Percentiles rank a stretch among this genome's conserved stretches.
Evolutionary conservation across 2,888 invertebrate genomes (phyloP).

Genomic region (Eupeodes latifasciatus): DNA sequence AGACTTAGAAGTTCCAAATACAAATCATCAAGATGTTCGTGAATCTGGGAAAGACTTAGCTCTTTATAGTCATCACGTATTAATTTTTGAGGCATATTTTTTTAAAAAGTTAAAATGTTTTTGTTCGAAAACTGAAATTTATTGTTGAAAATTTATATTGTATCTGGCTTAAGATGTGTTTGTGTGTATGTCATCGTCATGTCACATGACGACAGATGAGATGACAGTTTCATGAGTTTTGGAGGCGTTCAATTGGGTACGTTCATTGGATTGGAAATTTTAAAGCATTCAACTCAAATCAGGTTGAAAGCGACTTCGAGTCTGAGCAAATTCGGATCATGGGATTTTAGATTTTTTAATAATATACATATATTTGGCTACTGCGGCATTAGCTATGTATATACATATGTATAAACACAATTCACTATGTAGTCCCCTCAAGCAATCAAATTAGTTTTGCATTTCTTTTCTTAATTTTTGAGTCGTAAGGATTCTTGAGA

Average conservation of each 20-base stretch:
- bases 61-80: slow-evolving; percentile 40
- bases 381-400: no score
- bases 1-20: slow-evolving; percentile 89
- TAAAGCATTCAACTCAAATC: no score
- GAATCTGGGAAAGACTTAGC: slow-evolving; percentile 74
- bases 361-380: no score
- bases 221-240: neutral
- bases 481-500: no score
- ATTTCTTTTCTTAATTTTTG: no score
- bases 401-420: no score
- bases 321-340: no score
- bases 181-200: neutral
- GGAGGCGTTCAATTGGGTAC: neutral
- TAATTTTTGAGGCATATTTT: slow-evolving; percentile 60
- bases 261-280: no score
- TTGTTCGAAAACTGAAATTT: slow-evolving; percentile 6
- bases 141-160: neutral
- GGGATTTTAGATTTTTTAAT: no score
- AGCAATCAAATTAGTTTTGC: no score
- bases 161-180: neutral
- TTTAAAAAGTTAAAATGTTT: neutral
- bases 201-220: neutral
- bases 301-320: no score
- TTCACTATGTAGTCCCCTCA: no score
- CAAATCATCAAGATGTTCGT: slow-evolving; percentile 88